These are phyloP conservation scores for Psittacara wagleri DNA, from an alignment of 2,113 vertebrate genomes.

Conservation along the genomic window DNA sequence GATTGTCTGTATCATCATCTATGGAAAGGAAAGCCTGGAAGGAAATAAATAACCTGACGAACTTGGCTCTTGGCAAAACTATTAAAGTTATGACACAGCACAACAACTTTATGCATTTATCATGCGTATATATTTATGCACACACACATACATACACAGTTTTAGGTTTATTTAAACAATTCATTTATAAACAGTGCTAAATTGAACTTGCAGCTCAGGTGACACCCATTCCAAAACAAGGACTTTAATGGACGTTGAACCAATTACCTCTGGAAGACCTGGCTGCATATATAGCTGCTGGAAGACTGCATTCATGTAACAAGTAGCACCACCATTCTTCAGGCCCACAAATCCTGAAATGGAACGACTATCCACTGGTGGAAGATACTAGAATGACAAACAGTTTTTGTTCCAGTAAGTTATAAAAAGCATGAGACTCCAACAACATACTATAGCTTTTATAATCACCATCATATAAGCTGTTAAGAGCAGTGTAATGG, in stretches of 20 bases:
- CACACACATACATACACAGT: accelerated
- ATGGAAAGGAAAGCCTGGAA: conserved; percentile 89
- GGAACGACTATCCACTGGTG: conserved; percentile 94
- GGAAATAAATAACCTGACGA: background rate
- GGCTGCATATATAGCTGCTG: conserved; percentile 99
- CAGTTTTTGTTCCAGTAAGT: background rate
- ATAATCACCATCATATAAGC: background rate
- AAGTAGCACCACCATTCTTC: conserved; percentile 96
- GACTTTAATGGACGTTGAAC: background rate
- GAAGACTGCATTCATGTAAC: conserved; percentile 99
- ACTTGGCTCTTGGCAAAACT: background rate
- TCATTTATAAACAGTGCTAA: background rate
- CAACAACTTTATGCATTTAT: background rate
- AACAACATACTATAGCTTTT: background rate
- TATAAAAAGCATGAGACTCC: background rate
- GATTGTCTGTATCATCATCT: conserved; percentile 95
- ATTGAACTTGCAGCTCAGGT: background rate
- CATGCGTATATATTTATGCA: background rate
- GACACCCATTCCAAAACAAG: background rate
- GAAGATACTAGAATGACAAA: conserved; percentile 83
- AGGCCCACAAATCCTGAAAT: conserved; percentile 94
- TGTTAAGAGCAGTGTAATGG: background rate
- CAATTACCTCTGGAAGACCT: conserved; percentile 90
- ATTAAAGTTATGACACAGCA: background rate
- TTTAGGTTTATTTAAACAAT: background rate